A percentile compares a stretch with the other conserved stretches of the same genome.
These are phyloP conservation scores for Aplocera efformata DNA, from an alignment of 2,888 invertebrate genomes.

Conservation along the genomic window DNA sequence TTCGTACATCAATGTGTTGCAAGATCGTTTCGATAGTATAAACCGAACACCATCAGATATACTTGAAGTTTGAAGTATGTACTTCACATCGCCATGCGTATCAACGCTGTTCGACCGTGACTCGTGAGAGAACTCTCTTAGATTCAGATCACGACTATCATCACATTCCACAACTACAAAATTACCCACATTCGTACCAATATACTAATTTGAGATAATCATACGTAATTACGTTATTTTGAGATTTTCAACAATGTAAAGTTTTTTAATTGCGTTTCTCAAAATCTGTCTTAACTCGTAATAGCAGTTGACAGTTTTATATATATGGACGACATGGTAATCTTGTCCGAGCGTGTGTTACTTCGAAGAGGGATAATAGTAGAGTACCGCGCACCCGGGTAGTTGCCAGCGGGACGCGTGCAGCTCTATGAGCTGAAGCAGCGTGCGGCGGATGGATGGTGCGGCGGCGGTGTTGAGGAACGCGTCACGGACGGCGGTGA, in stretches of 20 bases:
- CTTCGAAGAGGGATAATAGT: slow-evolving; percentile 88
- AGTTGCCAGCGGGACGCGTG: slow-evolving; percentile 95
- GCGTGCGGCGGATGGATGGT: slow-evolving; percentile 89
- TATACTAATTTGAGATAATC: not conserved
- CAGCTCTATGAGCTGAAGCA: slow-evolving; percentile 93
- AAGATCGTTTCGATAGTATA: slow-evolving; percentile 31
- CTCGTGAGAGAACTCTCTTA: not conserved
- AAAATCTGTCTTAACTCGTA: no score
- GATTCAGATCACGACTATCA: slow-evolving; percentile 1
- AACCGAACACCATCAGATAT: slow-evolving; percentile 52
- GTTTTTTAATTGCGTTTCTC: no score
- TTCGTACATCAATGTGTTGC: slow-evolving; percentile 44
- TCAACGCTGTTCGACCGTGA: not conserved
- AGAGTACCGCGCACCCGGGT: slow-evolving; percentile 92
- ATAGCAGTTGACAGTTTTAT: not conserved
- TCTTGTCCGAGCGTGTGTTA: slow-evolving; percentile 32
- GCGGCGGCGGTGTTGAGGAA: slow-evolving; percentile 88
- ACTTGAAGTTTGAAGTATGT: slow-evolving; percentile 56
- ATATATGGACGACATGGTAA: slow-evolving; percentile 7
- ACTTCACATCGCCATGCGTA: not conserved
- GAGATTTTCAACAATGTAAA: no score
- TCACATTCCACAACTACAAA: slow-evolving; percentile 2
- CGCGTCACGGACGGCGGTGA: slow-evolving; percentile 90
- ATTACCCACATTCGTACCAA: not conserved
- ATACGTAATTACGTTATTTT: no score